Base-by-base conservation (phyloP, 2,113 vertebrate genomes). In the Cygnus buccinator region DNA sequence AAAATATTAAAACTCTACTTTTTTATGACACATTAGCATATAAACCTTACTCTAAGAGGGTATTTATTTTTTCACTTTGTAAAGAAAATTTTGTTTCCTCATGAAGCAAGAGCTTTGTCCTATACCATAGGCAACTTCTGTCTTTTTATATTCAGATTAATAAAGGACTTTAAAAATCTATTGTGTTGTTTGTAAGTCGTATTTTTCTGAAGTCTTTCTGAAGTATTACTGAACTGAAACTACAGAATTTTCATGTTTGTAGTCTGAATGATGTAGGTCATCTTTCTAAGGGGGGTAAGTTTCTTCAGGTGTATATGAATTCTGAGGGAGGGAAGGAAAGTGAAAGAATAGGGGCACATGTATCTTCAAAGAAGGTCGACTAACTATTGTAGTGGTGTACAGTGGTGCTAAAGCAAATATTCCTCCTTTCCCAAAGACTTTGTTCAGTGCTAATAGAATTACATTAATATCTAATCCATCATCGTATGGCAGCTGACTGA, bases 71-170 rank as follows among this genome's bases (percentile, higher is more conserved):
- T 99, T 98, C 98, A 98, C 98, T 98, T 98, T 98, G 97, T 99
- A 98, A 98, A 98, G 98, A 98, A 98, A 97, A 98, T 98, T 99
- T 99, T 98, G 99, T 99, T 99, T 98, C 99, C 98, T 99, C 98
- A 96, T 99, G 98, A 99, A 99, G 98, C 98, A 98, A 99, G 98
- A 98, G 98, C 97, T 98, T 98, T 98, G 98, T 98, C 98, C 95
- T 99, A 98, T 99, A 98, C 98, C 93, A 76, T 98, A 98, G 97
- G 98, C 97, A 97, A 98, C 98, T 98, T 98, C 97, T 98, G 97
- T 97, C 94, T 95, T 99, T 98, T 98, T 99, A 98, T 99, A 99
- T 98, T 98, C 98, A 95, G 94, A 95, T 98, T 97, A 98, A 98
- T 98, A 98, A 98, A 98, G 93, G 94, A 97, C 91, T 98, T 96